These are phyloP conservation scores for Popillia japonica DNA, from an alignment of 1,140 invertebrate species.

Conservation along the genomic window DNA sequence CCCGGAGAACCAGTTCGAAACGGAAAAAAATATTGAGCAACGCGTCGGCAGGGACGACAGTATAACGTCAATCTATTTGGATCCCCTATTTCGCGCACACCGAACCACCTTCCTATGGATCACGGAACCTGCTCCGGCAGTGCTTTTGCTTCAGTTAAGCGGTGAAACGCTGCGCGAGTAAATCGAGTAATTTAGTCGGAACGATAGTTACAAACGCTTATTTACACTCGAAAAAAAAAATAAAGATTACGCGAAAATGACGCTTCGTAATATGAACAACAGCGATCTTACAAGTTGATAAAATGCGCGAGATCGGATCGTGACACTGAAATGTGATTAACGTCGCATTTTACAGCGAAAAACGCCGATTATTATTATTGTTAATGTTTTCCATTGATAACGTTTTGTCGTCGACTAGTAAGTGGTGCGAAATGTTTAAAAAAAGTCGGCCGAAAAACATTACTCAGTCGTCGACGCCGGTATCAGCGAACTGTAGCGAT, in stretches of 20 bases:
- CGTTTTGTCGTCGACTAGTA: slow-evolving; percentile 6
- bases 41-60: background rate
- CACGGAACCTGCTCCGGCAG: background rate
- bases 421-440: slow-evolving; percentile 36
- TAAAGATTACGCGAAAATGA: slow-evolving; percentile 9
- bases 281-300: background rate
- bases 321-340: slow-evolving; percentile 8
- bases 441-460: slow-evolving; percentile 18
- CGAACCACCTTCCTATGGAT: background rate
- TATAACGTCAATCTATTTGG: background rate
- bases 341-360: background rate
- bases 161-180: too few species aligned
- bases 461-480: too few species aligned
- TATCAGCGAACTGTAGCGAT: background rate
- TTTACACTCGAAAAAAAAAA: too few species aligned
- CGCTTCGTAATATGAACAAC: background rate
- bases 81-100: background rate
- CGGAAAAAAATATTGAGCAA: background rate
- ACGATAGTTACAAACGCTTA: too few species aligned
- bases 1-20: background rate
- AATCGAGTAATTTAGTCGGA: too few species aligned
- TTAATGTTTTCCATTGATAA: slow-evolving; percentile 30
- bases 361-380: too few species aligned
- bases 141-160: background rate
- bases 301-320: background rate